Base-by-base conservation (phyloP, 35 echinoderm and acorn worm species). In the Ophiothrix spiculata region DNA sequence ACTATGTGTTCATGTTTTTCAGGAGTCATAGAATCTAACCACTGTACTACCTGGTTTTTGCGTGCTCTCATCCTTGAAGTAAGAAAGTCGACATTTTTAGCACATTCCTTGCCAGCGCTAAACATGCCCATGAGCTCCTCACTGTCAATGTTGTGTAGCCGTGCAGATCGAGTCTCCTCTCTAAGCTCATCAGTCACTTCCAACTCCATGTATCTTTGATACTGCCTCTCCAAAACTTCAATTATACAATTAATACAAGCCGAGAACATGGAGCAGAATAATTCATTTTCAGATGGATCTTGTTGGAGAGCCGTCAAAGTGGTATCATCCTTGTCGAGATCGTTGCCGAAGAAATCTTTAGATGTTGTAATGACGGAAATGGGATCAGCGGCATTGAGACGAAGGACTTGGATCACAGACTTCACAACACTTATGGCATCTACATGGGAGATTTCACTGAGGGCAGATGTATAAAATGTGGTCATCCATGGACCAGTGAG, bases 11-110 rank as follows among this genome's bases (percentile, higher is more conserved):
- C 42, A 10, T 19, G 6, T 49, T 49, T 49, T 19, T 49, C 42
- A 10, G 42, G 6, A 49, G 6, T 10, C 42, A 49, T 49, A 19
- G 6, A 6, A 49, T 49, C 42, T 49, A 49, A 49, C 42, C 42
- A 49, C n/a, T n/a, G n/a, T n/a, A n/a, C 56, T 80, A 80, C 78
- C 29, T 28, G 32, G 38, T 80, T 80, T 38, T 80, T 80, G 14
- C 38, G 16, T 38, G 78, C 78, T 28, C 78, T 35, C n/a, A 36
- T 80, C 15, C 78, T 83, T 8, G 81, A 63, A 29, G 81, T 56
- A 10, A 83, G 32, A 32, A 56, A 83, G 38, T 23, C 49, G n/a
- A 83, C 23, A n/a, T n/a, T n/a, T n/a, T n/a, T n/a, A n/a, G n/a
- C n/a, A n/a, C n/a, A n/a, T n/a, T n/a, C n/a, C n/a, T n/a, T n/a